Evolutionary conservation across 1,140 invertebrate genomes (phyloP), one percentile per base, ranked within the genome.

Genomic region (Aethina tumida): DNA sequence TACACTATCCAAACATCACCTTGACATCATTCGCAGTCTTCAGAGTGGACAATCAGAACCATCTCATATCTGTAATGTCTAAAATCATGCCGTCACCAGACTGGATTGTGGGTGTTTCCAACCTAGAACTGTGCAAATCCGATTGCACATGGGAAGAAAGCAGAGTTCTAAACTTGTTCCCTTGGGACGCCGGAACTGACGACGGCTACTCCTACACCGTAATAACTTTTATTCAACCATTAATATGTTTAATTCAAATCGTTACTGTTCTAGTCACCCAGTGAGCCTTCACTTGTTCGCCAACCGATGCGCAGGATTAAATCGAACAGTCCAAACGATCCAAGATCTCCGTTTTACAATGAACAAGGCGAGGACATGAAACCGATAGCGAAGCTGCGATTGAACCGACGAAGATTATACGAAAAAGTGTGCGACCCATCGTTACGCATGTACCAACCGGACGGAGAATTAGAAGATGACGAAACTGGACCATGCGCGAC

Each of bases 41-140:
- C 55, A 70, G 89, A 12, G 92, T 96, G 0, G 92, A 97, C 58
- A 77, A 75, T 18, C 78, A 82, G 39, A 85, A 97, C 59, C 94
- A 98, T 64, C 65, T 97, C 3, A 79, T 98, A 50, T 97, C 95
- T 0, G 58, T 99, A 7, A 86, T 95, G 0, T 85, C 90, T 3
- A 97, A 94, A 81, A 77, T 96, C 34, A 82, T 84, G 41, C 96
- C 96, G 0, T 96, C 90, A 1, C 96, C 96, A 0, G 96, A 99
- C 65, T 99, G 96, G 96, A 87, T 97, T 41, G 84, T 98, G 0
- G 96, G 96, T 1, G 83, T 98, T 0, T 90, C 87, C 0, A 83
- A 81, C 0, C 62, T 97, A 19, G 93, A 98, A 59, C 66, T 99
- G 0, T 99, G 96, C 56, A 65, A 84, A 26, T 46, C 73, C 3